phyloP scores from a whole-genome alignment of 2,797 vertebrate species.

The Poeciliopsis turneri region DNA sequence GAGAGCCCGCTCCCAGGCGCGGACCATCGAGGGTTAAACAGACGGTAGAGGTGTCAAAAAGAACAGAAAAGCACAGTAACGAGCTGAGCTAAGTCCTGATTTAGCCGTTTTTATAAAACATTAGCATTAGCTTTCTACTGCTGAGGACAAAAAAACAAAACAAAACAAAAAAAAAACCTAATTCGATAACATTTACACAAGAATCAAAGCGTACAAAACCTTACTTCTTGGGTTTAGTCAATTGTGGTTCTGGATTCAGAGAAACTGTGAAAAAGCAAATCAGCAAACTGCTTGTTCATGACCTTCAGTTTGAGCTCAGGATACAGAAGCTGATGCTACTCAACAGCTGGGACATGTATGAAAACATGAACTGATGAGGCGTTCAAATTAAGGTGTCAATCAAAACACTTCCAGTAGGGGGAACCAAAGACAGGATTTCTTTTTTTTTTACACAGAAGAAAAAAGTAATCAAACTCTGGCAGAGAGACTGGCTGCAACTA shows the following conservation, averaged over 20 bases:
- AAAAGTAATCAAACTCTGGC: too few relatives aligned
- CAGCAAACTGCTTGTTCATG: background rate
- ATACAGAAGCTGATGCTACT: background rate
- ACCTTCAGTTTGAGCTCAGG: background rate
- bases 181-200: background rate
- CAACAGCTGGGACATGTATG: background rate
- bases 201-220: background rate
- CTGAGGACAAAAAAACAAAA: background rate
- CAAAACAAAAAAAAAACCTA: too few relatives aligned
- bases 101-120: background rate
- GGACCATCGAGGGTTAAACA: constrained; percentile 4
- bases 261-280: background rate
- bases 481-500: background rate
- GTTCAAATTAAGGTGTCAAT: background rate
- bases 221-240: background rate
- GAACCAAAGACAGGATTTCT: constrained; percentile 15
- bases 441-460: background rate
- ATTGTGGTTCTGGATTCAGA: background rate
- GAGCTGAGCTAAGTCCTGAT: background rate
- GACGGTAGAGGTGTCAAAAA: constrained; percentile 1
- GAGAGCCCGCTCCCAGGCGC: background rate
- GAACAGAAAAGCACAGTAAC: background rate
- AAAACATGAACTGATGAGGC: background rate
- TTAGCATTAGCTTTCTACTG: background rate
- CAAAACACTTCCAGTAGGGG: constrained; percentile 7